These are phyloP conservation scores for Fulmarus glacialis DNA, from an alignment of 2,113 vertebrate genomes.

Conservation along the genomic window DNA sequence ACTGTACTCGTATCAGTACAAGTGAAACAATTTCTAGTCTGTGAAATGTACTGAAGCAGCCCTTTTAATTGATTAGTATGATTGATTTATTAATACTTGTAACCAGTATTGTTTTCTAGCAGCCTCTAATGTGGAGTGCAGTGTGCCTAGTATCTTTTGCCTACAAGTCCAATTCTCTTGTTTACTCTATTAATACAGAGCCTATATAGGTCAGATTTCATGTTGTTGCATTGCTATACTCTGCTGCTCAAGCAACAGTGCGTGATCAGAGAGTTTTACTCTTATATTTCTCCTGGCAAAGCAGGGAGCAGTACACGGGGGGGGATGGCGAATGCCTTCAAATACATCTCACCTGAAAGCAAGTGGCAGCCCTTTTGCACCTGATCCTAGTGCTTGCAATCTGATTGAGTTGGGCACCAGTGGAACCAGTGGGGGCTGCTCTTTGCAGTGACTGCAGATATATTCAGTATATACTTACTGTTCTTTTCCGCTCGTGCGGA, in stretches of 20 bases:
- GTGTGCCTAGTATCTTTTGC: not conserved
- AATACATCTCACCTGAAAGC: not conserved
- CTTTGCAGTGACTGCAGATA: not conserved
- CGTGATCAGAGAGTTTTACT: not conserved
- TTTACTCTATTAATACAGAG: not conserved
- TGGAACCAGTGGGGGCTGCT: not conserved
- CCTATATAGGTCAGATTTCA: not conserved
- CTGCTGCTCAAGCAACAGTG: not conserved
- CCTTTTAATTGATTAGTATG: not conserved
- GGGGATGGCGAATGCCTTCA: not conserved
- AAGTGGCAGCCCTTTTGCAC: not conserved
- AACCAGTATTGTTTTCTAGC: not conserved
- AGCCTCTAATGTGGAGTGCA: not conserved
- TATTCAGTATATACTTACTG: not conserved
- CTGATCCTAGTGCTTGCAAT: rapidly evolving
- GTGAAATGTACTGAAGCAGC: not conserved
- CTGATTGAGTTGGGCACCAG: rapidly evolving
- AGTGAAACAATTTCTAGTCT: not conserved
- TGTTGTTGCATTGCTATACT: not conserved
- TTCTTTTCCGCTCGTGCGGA: not conserved
- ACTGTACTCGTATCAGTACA: not conserved
- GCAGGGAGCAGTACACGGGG: not conserved
- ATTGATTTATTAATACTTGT: not conserved
- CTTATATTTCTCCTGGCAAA: not conserved
- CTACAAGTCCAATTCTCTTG: not conserved